phyloP scores from a whole-genome alignment of 2,113 vertebrate genomes.

The Pelmatolapia mariae region DNA sequence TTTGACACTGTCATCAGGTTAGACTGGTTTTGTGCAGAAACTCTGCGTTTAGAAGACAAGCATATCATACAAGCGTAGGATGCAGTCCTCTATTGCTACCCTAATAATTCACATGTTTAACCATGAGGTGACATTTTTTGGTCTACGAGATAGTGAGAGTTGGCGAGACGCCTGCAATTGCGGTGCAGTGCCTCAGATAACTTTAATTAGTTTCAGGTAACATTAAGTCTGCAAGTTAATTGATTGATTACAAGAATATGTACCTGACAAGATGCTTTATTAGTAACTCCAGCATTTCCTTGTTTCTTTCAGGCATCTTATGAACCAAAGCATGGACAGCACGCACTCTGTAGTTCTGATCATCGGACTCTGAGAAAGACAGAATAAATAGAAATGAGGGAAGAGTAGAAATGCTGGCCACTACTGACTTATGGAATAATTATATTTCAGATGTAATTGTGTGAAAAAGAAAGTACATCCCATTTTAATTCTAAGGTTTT shows the following conservation, averaged over 20 bases:
- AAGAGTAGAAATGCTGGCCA: neutral
- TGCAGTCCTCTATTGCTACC: neutral
- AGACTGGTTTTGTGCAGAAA: conserved; percentile 88
- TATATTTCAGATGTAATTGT: neutral
- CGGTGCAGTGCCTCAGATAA: neutral
- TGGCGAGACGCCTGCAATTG: neutral
- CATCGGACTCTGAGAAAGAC: conserved; percentile 83
- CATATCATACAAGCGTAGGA: neutral
- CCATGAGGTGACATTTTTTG: neutral
- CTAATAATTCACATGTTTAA: neutral
- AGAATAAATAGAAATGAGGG: neutral
- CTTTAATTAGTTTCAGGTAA: neutral
- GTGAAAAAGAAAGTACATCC: neutral
- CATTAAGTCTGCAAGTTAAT: neutral
- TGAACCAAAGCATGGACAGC: conserved; percentile 89
- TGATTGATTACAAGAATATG: conserved; percentile 4
- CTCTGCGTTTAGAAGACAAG: conserved; percentile 61
- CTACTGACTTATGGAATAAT: neutral
- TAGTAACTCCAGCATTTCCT: conserved; percentile 94
- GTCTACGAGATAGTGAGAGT: neutral
- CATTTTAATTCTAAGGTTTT: neutral
- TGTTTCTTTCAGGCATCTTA: conserved; percentile 89
- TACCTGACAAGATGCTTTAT: conserved; percentile 93
- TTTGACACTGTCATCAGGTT: conserved; percentile 98
- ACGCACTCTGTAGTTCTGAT: conserved; percentile 94